These are phyloP conservation scores for Valencia hispanica DNA, from an alignment of 2,797 vertebrate genomes.

Conservation along the genomic window DNA sequence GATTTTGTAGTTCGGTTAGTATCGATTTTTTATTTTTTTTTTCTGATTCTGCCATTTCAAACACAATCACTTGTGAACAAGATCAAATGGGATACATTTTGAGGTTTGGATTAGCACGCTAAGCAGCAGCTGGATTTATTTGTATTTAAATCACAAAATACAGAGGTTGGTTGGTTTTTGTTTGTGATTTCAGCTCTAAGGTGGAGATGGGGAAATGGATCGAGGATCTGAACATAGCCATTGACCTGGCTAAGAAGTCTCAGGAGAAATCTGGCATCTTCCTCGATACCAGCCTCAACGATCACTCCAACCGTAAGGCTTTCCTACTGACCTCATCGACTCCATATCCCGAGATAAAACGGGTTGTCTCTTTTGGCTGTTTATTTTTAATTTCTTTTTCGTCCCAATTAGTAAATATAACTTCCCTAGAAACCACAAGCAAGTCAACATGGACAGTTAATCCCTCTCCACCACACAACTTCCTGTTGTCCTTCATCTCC, in stretches of 20 bases:
- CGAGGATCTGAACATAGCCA: conserved; percentile 91
- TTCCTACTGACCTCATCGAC: not conserved
- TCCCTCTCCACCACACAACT: conserved; percentile 47
- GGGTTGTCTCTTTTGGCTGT: not conserved
- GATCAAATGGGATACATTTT: no score
- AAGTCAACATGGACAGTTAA: conserved; percentile 31
- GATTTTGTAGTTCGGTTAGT: no score
- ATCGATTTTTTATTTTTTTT: no score
- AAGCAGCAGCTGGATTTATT: no score
- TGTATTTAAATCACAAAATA: no score
- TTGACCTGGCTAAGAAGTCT: conserved; percentile 88
- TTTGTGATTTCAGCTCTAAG: conserved; percentile 81
- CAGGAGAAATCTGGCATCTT: conserved; percentile 80
- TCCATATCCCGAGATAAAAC: not conserved
- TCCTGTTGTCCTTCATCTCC: conserved; percentile 32
- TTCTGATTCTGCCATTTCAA: no score
- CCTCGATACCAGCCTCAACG: conserved; percentile 75
- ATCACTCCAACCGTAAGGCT: conserved; percentile 87
- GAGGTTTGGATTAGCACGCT: no score
- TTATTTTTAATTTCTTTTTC: not conserved
- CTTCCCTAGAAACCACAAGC: not conserved
- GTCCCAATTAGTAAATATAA: not conserved
- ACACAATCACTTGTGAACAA: no score
- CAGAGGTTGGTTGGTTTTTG: not conserved
- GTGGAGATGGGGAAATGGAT: conserved; percentile 97